Evolutionary conservation across 2,113 vertebrate genomes (phyloP), one percentile per base, ranked within the genome.

Genomic region (Neodon shergylaensis): DNA sequence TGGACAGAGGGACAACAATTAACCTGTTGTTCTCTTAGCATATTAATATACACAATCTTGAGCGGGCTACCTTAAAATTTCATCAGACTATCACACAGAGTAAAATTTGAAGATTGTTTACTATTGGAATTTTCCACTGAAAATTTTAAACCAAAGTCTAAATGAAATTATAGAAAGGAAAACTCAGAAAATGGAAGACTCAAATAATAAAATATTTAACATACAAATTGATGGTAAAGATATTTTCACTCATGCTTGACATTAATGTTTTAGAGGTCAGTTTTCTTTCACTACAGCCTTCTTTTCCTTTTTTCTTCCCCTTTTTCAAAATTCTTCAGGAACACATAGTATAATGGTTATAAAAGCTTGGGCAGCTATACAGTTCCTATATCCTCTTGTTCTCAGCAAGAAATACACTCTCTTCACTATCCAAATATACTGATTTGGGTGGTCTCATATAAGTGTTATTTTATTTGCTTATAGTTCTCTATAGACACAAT

Each of bases 191-290:
- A 79, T 31, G 77, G 16, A 79, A 21, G 31, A 36, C 28, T 52
- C 8, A 91, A 76, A 49, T 6, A 4, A 39, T 8, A 54, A 95
- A 95, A 1, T 52, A 91, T 90, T 73, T 65, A 68, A 58, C 82
- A 39, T 90, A 91, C 58, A 12, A 89, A 95, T 91, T 52, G 39
- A 61, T 66, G 81, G 61, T 21, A 8, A 85, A 93, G 42, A 92
- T 92, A 42, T 31, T 42, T 97, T 74, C 88, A 72, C 76, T 4
- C 33, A 73, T 78, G 47, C 39, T 91, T 96, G 82, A 82, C 70
- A 66, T 78, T 89, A 81, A 94, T 0, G 65, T 91, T 94, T 94
- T 12, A 84, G 88, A 92, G 82, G 47, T 89, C 13, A 52, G 44
- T 78, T 91, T 65, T 39, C 22, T 68, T 47, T 28, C 58, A 22